These are phyloP conservation scores for Limnephilus lunatus DNA, from an alignment of 2,888 invertebrate species.

Conservation along the genomic window DNA sequence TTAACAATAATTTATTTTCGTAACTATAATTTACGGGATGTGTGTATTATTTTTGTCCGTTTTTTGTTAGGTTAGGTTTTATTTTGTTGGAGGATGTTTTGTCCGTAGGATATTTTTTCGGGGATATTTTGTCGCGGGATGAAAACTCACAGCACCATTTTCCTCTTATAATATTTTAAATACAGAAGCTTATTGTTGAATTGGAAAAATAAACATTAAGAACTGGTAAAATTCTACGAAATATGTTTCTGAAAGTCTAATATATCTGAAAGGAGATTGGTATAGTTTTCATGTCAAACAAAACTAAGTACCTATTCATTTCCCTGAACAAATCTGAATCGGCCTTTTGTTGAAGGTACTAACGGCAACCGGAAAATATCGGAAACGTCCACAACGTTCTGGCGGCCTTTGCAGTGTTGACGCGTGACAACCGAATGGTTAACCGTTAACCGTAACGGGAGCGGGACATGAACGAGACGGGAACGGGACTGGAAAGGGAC, in stretches of 20 bases:
- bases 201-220: background rate
- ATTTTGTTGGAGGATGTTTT: too few relatives aligned
- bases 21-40: too few relatives aligned
- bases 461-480: background rate
- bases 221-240: background rate
- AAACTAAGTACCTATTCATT: background rate
- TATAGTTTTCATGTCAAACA: constrained; percentile 15
- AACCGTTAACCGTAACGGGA: background rate
- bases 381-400: constrained; percentile 22
- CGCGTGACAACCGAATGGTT: background rate
- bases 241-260: background rate
- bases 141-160: too few relatives aligned
- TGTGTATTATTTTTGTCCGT: too few relatives aligned
- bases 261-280: background rate
- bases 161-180: too few relatives aligned
- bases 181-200: too few relatives aligned
- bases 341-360: background rate
- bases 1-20: too few relatives aligned
- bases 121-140: too few relatives aligned
- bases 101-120: too few relatives aligned
- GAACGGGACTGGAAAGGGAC: background rate
- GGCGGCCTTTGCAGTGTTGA: background rate
- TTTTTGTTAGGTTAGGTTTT: too few relatives aligned
- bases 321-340: constrained; percentile 7
- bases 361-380: constrained; percentile 14